These are phyloP conservation scores for Sylvilagus floridanus DNA, from an alignment of 2,797 vertebrate species.

Conservation along the genomic window DNA sequence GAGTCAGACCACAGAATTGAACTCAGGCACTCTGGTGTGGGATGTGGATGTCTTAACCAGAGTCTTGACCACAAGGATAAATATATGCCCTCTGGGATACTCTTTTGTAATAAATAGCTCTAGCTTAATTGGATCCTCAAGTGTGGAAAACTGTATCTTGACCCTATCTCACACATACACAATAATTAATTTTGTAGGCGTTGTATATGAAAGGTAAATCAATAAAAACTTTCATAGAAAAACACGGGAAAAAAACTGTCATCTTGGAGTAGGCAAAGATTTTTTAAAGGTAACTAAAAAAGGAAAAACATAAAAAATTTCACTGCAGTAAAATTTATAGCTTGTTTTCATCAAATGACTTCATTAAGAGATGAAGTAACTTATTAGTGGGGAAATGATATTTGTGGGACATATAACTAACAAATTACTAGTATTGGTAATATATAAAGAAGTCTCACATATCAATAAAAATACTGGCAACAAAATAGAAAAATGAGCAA, in stretches of 20 bases:
- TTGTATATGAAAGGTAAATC: neutral
- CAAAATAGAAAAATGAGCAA: neutral
- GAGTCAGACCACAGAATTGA: no score
- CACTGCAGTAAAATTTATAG: neutral
- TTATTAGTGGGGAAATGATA: neutral
- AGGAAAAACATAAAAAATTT: neutral
- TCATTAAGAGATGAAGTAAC: neutral
- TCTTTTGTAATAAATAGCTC: neutral
- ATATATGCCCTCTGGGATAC: neutral
- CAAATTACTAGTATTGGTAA: neutral
- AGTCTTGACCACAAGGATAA: no score
- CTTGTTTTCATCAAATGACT: neutral
- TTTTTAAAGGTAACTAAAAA: neutral
- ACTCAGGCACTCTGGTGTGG: no score
- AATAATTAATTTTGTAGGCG: neutral
- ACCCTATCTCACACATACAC: neutral
- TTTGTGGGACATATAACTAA: neutral
- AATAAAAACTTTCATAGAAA: slow-evolving; percentile 10
- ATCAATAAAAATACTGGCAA: neutral
- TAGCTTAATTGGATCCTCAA: neutral
- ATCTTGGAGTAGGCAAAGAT: neutral
- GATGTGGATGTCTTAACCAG: no score
- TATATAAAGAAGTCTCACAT: neutral
- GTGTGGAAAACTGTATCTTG: neutral
- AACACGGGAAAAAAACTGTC: neutral